phyloP scores from a whole-genome alignment of 1,140 invertebrate species.

The Drosophila lini region DNA sequence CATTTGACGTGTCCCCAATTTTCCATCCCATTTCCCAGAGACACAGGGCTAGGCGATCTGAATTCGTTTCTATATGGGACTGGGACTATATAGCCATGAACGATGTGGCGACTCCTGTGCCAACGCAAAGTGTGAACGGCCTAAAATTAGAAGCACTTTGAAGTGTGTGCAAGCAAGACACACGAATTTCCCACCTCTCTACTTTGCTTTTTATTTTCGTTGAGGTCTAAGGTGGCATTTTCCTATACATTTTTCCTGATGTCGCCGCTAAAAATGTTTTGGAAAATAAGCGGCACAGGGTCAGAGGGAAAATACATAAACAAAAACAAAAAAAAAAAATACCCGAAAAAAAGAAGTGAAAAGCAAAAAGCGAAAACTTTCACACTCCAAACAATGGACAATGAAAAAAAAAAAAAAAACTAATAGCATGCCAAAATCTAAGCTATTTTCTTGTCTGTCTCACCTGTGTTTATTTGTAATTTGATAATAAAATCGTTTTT shows the following conservation, averaged over 20 bases:
- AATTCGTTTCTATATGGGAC: conserved; percentile 11
- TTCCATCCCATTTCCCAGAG: conserved; percentile 17
- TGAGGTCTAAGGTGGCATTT: conserved; percentile 28
- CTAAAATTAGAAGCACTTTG: conserved; percentile 76
- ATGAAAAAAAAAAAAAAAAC: conserved; percentile 31
- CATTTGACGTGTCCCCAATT: conserved; percentile 55
- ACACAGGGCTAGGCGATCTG: conserved; percentile 12
- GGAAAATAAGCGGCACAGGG: conserved; percentile 19
- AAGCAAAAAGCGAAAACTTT: conserved; percentile 44
- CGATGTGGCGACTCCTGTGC: conserved; percentile 32
- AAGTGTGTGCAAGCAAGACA: conserved; percentile 40
- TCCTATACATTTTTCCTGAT: conserved; percentile 10
- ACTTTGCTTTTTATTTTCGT: conserved; percentile 30
- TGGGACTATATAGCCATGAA: conserved; percentile 1
- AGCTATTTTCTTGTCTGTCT: conserved; percentile 1
- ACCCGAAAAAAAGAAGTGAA: neutral
- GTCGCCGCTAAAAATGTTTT: conserved; percentile 18
- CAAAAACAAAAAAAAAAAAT: neutral
- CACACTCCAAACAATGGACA: conserved; percentile 56
- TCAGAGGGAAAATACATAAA: conserved; percentile 1
- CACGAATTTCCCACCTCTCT: conserved; percentile 30
- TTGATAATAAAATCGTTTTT: neutral
- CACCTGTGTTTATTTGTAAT: neutral
- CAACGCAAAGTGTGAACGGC: conserved; percentile 75
- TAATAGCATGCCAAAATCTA: conserved; percentile 1